Evolutionary conservation across 2,888 invertebrate genomes (phyloP).

Genomic region (Meiosimyza platycephala): DNA sequence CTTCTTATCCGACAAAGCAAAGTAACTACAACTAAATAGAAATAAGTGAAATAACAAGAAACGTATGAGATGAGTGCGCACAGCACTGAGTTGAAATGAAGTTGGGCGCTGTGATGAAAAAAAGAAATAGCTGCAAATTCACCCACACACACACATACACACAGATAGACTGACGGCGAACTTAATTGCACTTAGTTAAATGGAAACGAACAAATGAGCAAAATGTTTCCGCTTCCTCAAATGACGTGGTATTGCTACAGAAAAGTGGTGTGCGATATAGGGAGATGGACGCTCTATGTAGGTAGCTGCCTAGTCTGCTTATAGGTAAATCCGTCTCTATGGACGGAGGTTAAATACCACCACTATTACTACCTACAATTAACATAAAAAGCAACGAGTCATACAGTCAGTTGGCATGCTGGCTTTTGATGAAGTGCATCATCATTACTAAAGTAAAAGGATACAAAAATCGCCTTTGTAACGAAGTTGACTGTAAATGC

Average conservation of each 20-base stretch:
- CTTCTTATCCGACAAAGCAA: not conserved
- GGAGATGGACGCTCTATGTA: too few relatives aligned
- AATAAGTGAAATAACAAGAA: constrained; percentile 12
- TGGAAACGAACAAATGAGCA: constrained; percentile 57
- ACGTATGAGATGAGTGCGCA: not conserved
- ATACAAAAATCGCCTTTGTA: not conserved
- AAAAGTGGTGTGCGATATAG: too few relatives aligned
- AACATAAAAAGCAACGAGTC: too few relatives aligned
- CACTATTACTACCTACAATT: not conserved
- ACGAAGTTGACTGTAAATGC: constrained; percentile 24
- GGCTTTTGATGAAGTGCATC: constrained; percentile 28
- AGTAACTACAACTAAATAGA: constrained; percentile 1
- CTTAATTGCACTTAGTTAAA: constrained; percentile 61
- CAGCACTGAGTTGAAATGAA: not conserved
- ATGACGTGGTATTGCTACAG: not conserved
- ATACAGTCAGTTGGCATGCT: not conserved
- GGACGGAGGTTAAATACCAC: not conserved
- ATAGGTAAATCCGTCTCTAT: too few relatives aligned
- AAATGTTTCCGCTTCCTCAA: constrained; percentile 49
- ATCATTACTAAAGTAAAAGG: not conserved
- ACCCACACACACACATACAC: not conserved
- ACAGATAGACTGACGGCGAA: constrained; percentile 17
- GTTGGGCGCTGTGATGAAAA: not conserved
- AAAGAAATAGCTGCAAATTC: too few relatives aligned
- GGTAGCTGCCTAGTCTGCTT: too few relatives aligned